Percentiles rank a stretch among this genome's conserved stretches.
Conservation (phyloP, 2,113 vertebrate genomes). For the Trogon melanurus region DNA sequence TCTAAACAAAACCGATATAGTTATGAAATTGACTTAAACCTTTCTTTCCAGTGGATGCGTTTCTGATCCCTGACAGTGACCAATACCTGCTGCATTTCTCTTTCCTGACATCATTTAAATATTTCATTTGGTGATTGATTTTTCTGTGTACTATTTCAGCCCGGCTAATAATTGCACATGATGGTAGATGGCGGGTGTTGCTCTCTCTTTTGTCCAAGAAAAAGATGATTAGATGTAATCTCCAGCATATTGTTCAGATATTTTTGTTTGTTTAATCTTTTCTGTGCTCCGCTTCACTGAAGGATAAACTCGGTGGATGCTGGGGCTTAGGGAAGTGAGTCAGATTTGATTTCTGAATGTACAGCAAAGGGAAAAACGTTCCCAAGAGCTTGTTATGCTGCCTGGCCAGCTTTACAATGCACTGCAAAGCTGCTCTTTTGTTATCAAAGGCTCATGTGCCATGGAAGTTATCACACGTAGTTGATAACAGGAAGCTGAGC, state of each 20-base stretch:
- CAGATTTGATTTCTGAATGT: constrained; percentile 28
- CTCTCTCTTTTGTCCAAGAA: not conserved
- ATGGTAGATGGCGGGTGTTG: not conserved
- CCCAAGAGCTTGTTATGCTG: constrained; percentile 37
- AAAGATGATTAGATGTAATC: constrained; percentile 14
- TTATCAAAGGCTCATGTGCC: constrained; percentile 49
- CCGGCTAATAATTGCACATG: not conserved
- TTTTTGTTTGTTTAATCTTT: constrained; percentile 23
- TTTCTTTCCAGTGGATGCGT: not conserved
- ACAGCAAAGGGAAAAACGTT: constrained; percentile 28
- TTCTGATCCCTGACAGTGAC: not conserved
- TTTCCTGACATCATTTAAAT: not conserved
- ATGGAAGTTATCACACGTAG: constrained; percentile 50
- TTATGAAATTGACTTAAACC: not conserved
- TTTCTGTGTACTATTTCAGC: not conserved
- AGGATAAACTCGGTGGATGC: not conserved
- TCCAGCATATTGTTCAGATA: constrained; percentile 4
- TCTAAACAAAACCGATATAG: not conserved
- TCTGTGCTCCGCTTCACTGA: not conserved
- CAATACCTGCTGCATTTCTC: not conserved
- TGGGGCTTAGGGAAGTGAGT: constrained; percentile 37
- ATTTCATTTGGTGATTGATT: not conserved
- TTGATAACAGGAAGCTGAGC: constrained; percentile 68
- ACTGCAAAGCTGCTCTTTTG: constrained; percentile 54
- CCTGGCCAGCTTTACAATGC: constrained; percentile 20